phyloP scores from a whole-genome alignment of 1,140 invertebrate species.

The Drosophila nigromelanica region DNA sequence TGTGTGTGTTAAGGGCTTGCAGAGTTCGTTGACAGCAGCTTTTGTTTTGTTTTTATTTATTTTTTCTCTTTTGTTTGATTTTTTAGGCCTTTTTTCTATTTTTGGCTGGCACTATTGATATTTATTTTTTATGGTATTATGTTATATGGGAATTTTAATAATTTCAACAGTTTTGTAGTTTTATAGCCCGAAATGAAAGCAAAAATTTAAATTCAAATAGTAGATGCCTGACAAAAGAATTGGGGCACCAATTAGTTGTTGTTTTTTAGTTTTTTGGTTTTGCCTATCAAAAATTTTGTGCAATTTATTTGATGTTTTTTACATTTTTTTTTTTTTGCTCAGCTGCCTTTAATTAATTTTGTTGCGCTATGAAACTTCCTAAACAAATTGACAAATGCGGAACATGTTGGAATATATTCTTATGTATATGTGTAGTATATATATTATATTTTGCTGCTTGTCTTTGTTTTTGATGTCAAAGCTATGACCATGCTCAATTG shows the following conservation, averaged over 20 bases:
- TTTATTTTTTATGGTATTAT: conserved; percentile 5
- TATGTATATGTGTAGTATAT: neutral
- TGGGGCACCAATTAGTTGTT: conserved; percentile 66
- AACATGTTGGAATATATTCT: conserved; percentile 13
- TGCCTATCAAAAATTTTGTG: conserved; percentile 47
- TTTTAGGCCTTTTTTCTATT: conserved; percentile 17
- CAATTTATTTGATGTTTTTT: conserved; percentile 75
- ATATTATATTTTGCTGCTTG: conserved; percentile 10
- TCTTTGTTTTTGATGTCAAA: conserved; percentile 53
- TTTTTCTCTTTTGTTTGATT: conserved; percentile 14
- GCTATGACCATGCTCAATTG: conserved; percentile 74
- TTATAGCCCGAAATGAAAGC: conserved; percentile 23
- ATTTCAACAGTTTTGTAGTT: conserved; percentile 11
- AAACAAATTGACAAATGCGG: conserved; percentile 53
- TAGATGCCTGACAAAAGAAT: conserved; percentile 56
- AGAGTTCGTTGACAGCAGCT: conserved; percentile 69
- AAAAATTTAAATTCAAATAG: conserved; percentile 65
- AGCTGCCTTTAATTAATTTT: conserved; percentile 55
- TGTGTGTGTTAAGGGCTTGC: conserved; percentile 52
- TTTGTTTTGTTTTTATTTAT: conserved; percentile 41
- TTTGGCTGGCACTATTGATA: neutral
- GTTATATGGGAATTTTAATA: neutral
- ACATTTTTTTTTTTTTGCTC: conserved; percentile 26
- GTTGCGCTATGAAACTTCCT: conserved; percentile 45
- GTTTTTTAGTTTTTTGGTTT: conserved; percentile 39